phyloP scores from a whole-genome alignment of 2,888 invertebrate genomes.

The Drosophila phalerata region DNA sequence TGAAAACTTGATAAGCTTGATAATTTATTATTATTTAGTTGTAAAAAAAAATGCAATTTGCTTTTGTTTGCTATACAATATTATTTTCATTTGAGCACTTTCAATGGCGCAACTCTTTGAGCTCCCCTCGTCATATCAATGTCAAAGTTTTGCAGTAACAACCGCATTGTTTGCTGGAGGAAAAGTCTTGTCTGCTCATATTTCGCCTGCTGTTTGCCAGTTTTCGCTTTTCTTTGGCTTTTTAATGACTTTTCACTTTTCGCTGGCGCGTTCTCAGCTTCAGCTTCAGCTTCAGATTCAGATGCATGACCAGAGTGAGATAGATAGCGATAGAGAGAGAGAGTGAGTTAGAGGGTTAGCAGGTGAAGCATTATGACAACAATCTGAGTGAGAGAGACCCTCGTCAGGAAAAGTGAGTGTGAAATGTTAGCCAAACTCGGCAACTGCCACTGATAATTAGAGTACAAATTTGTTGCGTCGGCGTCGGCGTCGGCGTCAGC shows the following conservation, averaged over 20 bases:
- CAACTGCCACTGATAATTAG: conserved; percentile 65
- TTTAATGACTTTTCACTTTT: conserved; percentile 79
- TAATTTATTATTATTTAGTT: background rate
- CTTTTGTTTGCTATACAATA: background rate
- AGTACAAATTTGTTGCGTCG: conserved; percentile 71
- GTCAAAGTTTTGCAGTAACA: conserved; percentile 45
- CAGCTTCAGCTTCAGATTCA: conserved; percentile 54
- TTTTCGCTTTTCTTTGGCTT: conserved; percentile 75
- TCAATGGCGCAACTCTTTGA: conserved; percentile 4
- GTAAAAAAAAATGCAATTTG: background rate
- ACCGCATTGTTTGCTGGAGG: conserved; percentile 13
- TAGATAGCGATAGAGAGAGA: background rate
- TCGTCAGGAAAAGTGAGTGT: conserved; percentile 73
- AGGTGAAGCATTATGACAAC: conserved; percentile 60
- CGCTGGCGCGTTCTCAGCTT: conserved; percentile 70
- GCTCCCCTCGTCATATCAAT: conserved; percentile 58
- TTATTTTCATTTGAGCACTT: conserved; percentile 32
- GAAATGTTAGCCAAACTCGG: conserved; percentile 58
- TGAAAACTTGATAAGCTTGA: conserved; percentile 1
- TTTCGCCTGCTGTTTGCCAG: conserved; percentile 65
- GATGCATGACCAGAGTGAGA: conserved; percentile 58
- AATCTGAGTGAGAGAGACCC: conserved; percentile 36
- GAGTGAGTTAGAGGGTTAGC: conserved; percentile 25
- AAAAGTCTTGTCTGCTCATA: conserved; percentile 57
- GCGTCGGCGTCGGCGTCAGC: conserved; percentile 40